Evolutionary conservation across 1,140 invertebrate genomes (phyloP), one percentile per base, ranked within the genome.

Genomic region (Condylostylus longicornis): DNA sequence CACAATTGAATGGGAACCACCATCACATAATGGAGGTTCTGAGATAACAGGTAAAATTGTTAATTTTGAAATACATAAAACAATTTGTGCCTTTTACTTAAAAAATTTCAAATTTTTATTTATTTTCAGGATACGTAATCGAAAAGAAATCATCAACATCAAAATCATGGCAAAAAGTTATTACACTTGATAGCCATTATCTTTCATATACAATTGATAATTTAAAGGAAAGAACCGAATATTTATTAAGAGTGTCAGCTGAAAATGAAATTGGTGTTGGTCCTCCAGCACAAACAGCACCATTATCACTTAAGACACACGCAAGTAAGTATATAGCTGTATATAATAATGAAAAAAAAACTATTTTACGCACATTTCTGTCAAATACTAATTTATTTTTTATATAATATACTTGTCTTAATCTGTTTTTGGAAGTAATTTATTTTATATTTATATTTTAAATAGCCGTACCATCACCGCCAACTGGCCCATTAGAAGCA

Each of bases 251-350:
- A 61, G 79, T 96, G 30, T 83, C 77, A 38, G 90, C 93, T 34
- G 89, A 94, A 63, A 96, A 96, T 61, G 71, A 73, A 33, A 70
- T 89, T 45, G 90, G 91, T 13, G 58, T 87, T 19, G 84, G 88
- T 57, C 68, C 75, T 48, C 78, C 84, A 34, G 71, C 82, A 10
- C 69, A 74, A 44, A 82, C 86, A 22, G 82, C 83, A 43, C 69
- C 74, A 40, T 75, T 95, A 23, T 72, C 76, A 42, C 72, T 97
- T 13, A 87, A 89, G 65, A 90, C 88, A 58, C 87, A 93, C 66
- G 93, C 91, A 48, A 89, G 90, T 96, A 67, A 79, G 82, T 75
- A 47, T 14, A 37, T 19, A 15, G 28, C n/a, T n/a, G n/a, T n/a
- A n/a, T n/a, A n/a, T n/a, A n/a, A 18, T 32, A 8, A 18, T 32